Evolutionary conservation across 1,140 invertebrate species (phyloP), one percentile per base, ranked within the genome.

Genomic region (Drosophila navojoa): DNA sequence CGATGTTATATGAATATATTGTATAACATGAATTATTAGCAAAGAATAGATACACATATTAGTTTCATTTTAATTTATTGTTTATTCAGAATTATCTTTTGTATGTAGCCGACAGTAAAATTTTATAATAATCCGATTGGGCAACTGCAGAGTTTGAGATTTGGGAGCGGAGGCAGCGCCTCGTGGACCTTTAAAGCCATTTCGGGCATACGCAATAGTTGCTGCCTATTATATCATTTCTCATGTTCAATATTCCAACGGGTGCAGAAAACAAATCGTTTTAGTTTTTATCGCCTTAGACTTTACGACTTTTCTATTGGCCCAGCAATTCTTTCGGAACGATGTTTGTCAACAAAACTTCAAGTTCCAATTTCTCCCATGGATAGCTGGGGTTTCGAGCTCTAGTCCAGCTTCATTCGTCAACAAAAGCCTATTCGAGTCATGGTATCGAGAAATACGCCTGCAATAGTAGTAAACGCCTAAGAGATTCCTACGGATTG

Each of bases 271-370:
- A 57, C 42, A 69, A 64, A 77, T 72, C 55, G 71, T 76, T 79
- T n/a, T 25, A 80, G 69, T 70, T 85, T 75, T 77, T 77, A 68
- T 49, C 47, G 62, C 63, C 74, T 75, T 64, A 54, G 62, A 69
- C 32, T 81, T 85, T 75, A 86, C 81, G 81, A 86, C 67, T 58
- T 35, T 49, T 63, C 63, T 78, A 81, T 85, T 77, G 79, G 61
- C 66, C 61, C 66, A 73, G 73, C 60, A 68, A 67, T 76, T 54
- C 44, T 44, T 49, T 62, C 5, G 67, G 67, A 74, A 50, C 49
- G 73, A 79, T 49, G 70, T 81, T 59, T 78, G 75, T 76, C 71
- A 77, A 38, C 35, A 38, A 38, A 38, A 13, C 1, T 38, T 38
- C 6, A 32, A 32, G 9, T 32, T 38, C 10, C 10, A 38, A 13